Evolutionary conservation across 2,113 vertebrate genomes (phyloP).

Genomic region (Rhegmatorhina hoffmannsi): DNA sequence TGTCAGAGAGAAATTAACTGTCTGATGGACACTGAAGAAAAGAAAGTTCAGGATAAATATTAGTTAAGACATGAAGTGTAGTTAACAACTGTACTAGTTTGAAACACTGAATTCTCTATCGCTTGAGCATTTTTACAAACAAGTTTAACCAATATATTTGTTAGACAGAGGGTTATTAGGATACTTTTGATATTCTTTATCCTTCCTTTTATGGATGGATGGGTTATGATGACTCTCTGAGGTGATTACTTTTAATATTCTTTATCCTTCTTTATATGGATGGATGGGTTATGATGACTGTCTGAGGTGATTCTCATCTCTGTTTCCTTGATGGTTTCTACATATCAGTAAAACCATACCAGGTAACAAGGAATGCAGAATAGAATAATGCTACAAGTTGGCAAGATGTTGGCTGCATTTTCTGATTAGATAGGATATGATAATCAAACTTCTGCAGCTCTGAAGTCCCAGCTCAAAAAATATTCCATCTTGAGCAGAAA

Average conservation of each 20-base stretch:
- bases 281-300: neutral
- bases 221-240: neutral
- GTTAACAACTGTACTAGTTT: neutral
- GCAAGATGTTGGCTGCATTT: neutral
- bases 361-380: neutral
- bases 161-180: neutral
- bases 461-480: neutral
- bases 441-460: conserved; percentile 23
- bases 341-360: neutral
- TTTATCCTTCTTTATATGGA: neutral
- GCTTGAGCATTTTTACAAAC: neutral
- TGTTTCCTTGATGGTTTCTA: neutral
- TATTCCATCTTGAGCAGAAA: conserved; percentile 1
- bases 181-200: neutral
- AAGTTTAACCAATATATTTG: neutral
- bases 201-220: neutral
- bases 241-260: neutral
- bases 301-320: neutral
- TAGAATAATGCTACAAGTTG: neutral
- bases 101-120: neutral
- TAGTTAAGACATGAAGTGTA: neutral
- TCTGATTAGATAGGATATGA: neutral
- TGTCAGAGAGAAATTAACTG: neutral
- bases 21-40: neutral
- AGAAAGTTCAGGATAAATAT: neutral